These are phyloP conservation scores for Drosophila simulans DNA, from an alignment of 1,140 invertebrate species.

Conservation along the genomic window DNA sequence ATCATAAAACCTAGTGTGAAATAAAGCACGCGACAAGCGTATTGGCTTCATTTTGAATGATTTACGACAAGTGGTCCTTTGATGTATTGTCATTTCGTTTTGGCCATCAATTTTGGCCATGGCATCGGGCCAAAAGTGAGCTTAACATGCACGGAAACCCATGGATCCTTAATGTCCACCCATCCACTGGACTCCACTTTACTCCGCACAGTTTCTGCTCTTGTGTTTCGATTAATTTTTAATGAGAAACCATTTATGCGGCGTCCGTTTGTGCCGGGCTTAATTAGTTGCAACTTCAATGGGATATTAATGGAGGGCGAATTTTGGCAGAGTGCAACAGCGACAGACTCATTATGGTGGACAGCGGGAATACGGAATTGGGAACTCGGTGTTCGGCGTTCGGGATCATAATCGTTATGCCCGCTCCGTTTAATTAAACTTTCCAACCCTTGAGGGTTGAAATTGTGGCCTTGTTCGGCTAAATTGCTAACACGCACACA, in stretches of 20 bases:
- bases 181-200: no score
- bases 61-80: constrained; percentile 2
- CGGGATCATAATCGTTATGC: constrained; percentile 52
- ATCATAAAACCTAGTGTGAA: constrained; percentile 1
- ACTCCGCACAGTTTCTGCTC: neutral
- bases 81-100: constrained; percentile 5
- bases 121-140: constrained; percentile 6
- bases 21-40: neutral
- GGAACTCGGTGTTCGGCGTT: no score
- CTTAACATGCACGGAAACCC: neutral
- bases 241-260: constrained; percentile 61
- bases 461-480: constrained; percentile 55
- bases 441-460: constrained; percentile 42
- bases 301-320: constrained; percentile 7
- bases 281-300: constrained; percentile 62
- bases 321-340: constrained; percentile 22
- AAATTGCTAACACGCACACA: constrained; percentile 55
- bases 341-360: constrained; percentile 12
- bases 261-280: constrained; percentile 4
- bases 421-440: constrained; percentile 63
- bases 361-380: constrained; percentile 12
- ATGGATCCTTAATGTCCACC: constrained; percentile 5
- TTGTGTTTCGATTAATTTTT: constrained; percentile 59
- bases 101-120: constrained; percentile 10
- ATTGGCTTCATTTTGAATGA: constrained; percentile 2